Base-by-base conservation (phyloP, 1,140 invertebrate genomes). In the Drosophila melanogaster region DNA sequence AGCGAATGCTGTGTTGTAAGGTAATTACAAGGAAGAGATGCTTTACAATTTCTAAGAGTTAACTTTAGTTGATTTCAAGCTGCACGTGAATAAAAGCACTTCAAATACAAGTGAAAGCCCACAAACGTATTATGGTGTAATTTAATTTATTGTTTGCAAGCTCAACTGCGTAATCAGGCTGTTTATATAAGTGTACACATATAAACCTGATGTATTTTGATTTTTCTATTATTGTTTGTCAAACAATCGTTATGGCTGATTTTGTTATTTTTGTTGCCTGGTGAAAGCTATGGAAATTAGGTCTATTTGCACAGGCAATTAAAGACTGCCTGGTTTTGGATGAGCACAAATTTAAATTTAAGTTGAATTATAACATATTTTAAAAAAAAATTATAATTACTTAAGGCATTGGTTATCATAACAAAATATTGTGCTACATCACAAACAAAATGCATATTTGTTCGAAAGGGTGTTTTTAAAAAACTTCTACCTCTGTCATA, bases 151-250 rank as follows among this genome's bases (percentile, higher is more conserved):
- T 71, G 51, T 70, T 71, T 71, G 26, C 53, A 47, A 37, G 17
- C 53, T 35, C 35, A 26, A 33, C 50, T 40, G 35, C 51, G 65
- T 58, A 58, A 57, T 71, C 54, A 73, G 55, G 33, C 38, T 66
- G 43, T 49, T 66, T 50, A 50, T 65, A 33, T 30, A 22, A 11
- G 2, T 24, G n/a, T 46, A 50, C 59, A 62, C 43, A 33, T 19
- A 30, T 3, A 40, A 40, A 14, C 8, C 11, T 35, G 3, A 65
- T 66, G 26, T 51, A 64, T 59, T 58, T 61, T 50, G 38, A 57
- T 73, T 70, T 69, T 70, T 35, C 50, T 70, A 30, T 57, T 71
- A 26, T 71, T 71, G 44, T 70, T 71, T 69, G 30, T 7, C 65
- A 70, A 71, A 71, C 53, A 71, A 71, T 49, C 51, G 37, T 49